A percentile compares a stretch with the other conserved stretches of the same genome.
Conservation (phyloP, 1,140 invertebrate genomes). For the Magallana ariakensis region DNA sequence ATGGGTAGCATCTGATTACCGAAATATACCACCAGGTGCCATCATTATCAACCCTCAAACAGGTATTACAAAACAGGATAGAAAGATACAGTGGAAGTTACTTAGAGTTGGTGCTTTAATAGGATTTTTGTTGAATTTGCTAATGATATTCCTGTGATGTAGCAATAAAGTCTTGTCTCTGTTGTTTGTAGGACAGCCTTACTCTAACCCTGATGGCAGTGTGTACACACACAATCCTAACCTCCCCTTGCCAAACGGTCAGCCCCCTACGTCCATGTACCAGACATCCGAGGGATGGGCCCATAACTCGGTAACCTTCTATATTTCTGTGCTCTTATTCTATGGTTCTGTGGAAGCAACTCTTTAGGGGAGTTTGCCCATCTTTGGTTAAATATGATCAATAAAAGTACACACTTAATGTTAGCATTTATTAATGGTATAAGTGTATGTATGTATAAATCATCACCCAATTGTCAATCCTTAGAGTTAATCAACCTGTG, state of each 20-base stretch:
- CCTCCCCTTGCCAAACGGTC: constrained; percentile 56
- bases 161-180: neutral
- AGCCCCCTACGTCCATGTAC: constrained; percentile 31
- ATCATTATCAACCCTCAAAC: constrained; percentile 90
- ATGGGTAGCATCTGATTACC: constrained; percentile 89
- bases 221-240: constrained; percentile 66
- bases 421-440: too few species aligned
- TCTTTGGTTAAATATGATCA: neutral
- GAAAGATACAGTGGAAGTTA: neutral
- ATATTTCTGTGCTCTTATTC: neutral
- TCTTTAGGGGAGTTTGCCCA: neutral
- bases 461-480: too few species aligned
- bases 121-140: neutral
- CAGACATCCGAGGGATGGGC: constrained; percentile 42
- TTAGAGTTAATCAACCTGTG: too few species aligned
- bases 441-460: too few species aligned
- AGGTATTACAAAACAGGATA: constrained; percentile 78
- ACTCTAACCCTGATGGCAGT: constrained; percentile 66
- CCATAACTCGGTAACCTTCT: neutral
- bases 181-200: constrained; percentile 64
- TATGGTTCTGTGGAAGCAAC: neutral
- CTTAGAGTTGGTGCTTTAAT: neutral
- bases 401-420: too few species aligned
- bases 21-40: constrained; percentile 89
- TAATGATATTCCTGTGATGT: neutral